These are phyloP conservation scores for Mormyrops boulengeri DNA, from an alignment of 2,797 vertebrate genomes.

Conservation along the genomic window DNA sequence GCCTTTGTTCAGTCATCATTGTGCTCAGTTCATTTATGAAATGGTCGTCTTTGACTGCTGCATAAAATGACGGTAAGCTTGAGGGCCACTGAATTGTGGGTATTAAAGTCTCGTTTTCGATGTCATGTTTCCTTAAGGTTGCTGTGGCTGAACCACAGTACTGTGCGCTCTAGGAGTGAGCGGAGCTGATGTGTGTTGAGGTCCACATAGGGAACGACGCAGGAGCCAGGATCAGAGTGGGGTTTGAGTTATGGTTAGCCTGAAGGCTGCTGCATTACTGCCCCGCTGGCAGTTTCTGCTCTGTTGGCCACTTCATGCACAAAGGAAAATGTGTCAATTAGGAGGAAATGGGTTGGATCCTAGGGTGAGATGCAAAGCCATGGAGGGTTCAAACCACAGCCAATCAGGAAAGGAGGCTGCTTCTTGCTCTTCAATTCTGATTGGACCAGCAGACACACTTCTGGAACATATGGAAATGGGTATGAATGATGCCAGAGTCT, in stretches of 20 bases:
- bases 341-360: conserved; percentile 3
- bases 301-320: background rate
- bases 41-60: background rate
- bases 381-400: background rate
- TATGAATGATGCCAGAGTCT: background rate
- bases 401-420: background rate
- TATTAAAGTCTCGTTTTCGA: background rate
- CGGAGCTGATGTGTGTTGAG: background rate
- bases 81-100: background rate
- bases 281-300: background rate
- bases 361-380: background rate
- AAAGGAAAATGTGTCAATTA: conserved; percentile 4
- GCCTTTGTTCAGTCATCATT: background rate
- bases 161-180: background rate
- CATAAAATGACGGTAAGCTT: background rate
- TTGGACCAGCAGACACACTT: background rate
- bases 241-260: background rate
- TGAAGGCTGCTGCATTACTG: background rate
- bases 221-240: background rate
- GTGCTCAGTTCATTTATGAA: background rate
- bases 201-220: background rate
- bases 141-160: background rate
- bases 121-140: background rate
- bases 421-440: background rate
- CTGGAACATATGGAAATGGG: background rate